Percentiles rank a stretch among this genome's conserved stretches.
Conservation (phyloP, 2,888 invertebrate species). For the Zygothrica quintamaculata region DNA sequence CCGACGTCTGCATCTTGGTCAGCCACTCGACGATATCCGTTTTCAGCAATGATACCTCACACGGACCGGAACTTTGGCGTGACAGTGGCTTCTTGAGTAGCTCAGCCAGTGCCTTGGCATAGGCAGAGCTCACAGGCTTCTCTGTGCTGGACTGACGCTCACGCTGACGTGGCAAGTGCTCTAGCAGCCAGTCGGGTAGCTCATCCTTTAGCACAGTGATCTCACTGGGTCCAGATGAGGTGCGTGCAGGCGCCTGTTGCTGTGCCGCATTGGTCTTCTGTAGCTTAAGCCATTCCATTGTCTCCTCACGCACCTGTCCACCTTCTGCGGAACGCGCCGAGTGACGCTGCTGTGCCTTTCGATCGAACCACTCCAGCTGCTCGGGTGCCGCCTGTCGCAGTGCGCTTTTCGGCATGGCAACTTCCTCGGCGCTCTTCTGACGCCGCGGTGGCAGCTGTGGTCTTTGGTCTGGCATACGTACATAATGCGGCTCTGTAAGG, state of each 20-base stretch:
- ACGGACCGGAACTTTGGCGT: conserved; percentile 84
- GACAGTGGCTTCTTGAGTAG: conserved; percentile 83
- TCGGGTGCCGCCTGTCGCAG: conserved; percentile 70
- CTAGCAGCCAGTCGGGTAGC: conserved; percentile 83
- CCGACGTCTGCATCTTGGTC: conserved; percentile 81
- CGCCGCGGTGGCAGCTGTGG: conserved; percentile 65
- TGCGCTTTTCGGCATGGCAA: conserved; percentile 74
- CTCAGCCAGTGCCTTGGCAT: conserved; percentile 83
- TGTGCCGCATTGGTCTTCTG: conserved; percentile 59
- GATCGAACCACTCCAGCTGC: conserved; percentile 84
- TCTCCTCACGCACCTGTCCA: conserved; percentile 83
- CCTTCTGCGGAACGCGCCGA: conserved; percentile 84
- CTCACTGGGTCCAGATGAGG: conserved; percentile 84
- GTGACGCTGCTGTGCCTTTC: conserved; percentile 84
- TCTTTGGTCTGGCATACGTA: conserved; percentile 63
- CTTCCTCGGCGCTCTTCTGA: conserved; percentile 69
- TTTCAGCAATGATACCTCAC: conserved; percentile 83
- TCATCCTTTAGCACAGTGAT: conserved; percentile 84
- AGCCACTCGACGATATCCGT: conserved; percentile 85
- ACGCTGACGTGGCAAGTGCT: conserved; percentile 82
- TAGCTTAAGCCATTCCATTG: conserved; percentile 83
- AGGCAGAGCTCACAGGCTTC: conserved; percentile 76
- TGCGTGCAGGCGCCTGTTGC: conserved; percentile 80
- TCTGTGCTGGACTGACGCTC: conserved; percentile 75
- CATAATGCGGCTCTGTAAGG: conserved; percentile 66